Percentiles rank a stretch among this genome's conserved stretches.
phyloP scores from a whole-genome alignment of 2,888 invertebrate species.

The Vanessa cardui region DNA sequence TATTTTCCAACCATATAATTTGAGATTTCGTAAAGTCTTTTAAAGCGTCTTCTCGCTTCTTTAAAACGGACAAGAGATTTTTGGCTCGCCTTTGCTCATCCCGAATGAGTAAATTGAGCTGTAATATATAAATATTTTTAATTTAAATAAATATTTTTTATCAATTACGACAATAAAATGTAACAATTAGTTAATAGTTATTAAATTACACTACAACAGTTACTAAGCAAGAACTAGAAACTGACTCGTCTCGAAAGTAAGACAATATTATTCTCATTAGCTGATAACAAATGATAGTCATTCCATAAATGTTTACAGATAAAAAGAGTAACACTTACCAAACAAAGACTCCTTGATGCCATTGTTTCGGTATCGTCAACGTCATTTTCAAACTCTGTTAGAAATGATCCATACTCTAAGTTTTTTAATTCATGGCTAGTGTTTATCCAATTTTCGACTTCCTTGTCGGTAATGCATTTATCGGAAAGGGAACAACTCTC shows the following conservation, averaged over 20 bases:
- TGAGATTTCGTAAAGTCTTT: slow-evolving; percentile 79
- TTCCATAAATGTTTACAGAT: slow-evolving; percentile 61
- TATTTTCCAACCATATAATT: slow-evolving; percentile 75
- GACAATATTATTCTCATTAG: slow-evolving; percentile 19
- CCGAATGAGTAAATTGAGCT: slow-evolving; percentile 79
- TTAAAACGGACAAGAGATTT: slow-evolving; percentile 72
- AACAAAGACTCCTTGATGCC: slow-evolving; percentile 78
- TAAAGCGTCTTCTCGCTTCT: slow-evolving; percentile 77
- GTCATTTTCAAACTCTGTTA: slow-evolving; percentile 68
- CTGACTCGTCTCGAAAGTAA: slow-evolving; percentile 3
- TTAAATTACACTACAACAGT: neutral
- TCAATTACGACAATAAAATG: neutral
- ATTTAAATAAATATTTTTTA: neutral
- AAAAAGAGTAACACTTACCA: slow-evolving; percentile 73
- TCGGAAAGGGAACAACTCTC: slow-evolving; percentile 66
- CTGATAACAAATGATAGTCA: slow-evolving; percentile 38
- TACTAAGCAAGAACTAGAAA: neutral
- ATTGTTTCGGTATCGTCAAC: slow-evolving; percentile 71
- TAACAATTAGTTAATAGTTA: slow-evolving; percentile 1
- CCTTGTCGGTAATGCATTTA: slow-evolving; percentile 56
- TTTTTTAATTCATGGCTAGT: slow-evolving; percentile 56
- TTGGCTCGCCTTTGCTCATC: slow-evolving; percentile 79
- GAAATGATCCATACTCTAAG: slow-evolving; percentile 61
- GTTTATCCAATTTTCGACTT: slow-evolving; percentile 58
- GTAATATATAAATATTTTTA: slow-evolving; percentile 41